A percentile compares a stretch with the other conserved stretches of the same genome.
Conservation (phyloP, 2,888 invertebrate species). For the Odontocerum albicorne region DNA sequence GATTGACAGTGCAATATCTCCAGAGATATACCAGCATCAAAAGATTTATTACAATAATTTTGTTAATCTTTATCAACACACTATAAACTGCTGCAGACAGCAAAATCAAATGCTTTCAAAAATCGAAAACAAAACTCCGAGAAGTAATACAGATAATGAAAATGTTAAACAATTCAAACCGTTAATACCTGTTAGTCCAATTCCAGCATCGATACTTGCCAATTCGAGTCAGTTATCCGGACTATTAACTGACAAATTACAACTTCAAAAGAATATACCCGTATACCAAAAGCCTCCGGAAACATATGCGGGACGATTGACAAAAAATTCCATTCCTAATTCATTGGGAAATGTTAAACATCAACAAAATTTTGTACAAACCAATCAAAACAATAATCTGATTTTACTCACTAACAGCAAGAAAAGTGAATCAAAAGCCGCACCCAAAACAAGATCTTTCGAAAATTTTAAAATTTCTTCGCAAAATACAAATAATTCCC, state of each 20-base stretch:
- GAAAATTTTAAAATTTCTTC: slow-evolving; percentile 13
- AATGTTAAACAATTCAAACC: too few relatives aligned
- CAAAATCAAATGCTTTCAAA: slow-evolving; percentile 3
- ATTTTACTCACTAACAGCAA: slow-evolving; percentile 18
- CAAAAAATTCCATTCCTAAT: slow-evolving; percentile 9
- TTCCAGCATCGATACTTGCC: not conserved
- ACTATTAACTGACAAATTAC: not conserved
- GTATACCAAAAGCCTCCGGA: slow-evolving; percentile 20
- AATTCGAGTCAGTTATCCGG: too few relatives aligned
- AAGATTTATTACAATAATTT: slow-evolving; percentile 2
- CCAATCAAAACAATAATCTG: slow-evolving; percentile 17
- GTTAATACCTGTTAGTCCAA: too few relatives aligned
- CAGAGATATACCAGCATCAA: not conserved
- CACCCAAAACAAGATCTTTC: slow-evolving; percentile 12
- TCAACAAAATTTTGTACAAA: not conserved
- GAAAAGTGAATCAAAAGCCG: slow-evolving; percentile 11
- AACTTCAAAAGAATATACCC: slow-evolving; percentile 9
- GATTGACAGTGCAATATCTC: not conserved
- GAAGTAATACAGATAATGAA: too few relatives aligned
- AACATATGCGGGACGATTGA: slow-evolving; percentile 6
- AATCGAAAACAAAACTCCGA: not conserved
- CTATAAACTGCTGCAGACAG: slow-evolving; percentile 6
- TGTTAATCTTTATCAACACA: not conserved
- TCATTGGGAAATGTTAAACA: slow-evolving; percentile 4
- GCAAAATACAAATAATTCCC: too few relatives aligned